A percentile compares a stretch with the other conserved stretches of the same genome.
These are phyloP conservation scores for Archivesica marissinica DNA, from an alignment of 1,140 invertebrate genomes.

Conservation along the genomic window DNA sequence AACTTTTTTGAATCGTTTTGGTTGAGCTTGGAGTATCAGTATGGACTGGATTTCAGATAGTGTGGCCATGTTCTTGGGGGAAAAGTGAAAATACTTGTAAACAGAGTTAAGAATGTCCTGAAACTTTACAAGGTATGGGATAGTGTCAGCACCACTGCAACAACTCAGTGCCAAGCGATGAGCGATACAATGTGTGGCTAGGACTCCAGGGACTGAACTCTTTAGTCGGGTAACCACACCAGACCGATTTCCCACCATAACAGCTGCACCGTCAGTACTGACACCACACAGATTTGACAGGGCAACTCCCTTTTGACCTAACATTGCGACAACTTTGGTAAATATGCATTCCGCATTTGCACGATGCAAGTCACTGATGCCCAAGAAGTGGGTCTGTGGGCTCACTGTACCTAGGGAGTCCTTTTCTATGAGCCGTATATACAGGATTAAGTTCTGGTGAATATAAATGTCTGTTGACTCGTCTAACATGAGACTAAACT, in stretches of 20 bases:
- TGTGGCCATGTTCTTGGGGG: conserved; percentile 59
- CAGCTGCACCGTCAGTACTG: conserved; percentile 63
- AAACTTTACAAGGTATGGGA: conserved; percentile 60
- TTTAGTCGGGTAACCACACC: conserved; percentile 65
- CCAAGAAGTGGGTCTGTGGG: no score
- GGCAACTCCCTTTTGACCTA: conserved; percentile 14
- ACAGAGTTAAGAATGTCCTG: conserved; percentile 62
- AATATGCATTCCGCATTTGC: no score
- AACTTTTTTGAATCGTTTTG: conserved; percentile 56
- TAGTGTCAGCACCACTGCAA: conserved; percentile 51
- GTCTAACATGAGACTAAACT: no score
- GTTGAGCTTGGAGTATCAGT: background rate
- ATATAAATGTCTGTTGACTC: no score
- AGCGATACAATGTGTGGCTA: conserved; percentile 62
- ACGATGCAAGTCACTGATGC: no score
- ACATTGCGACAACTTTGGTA: no score
- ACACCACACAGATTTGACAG: no score
- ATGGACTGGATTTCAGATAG: conserved; percentile 46
- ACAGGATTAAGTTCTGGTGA: no score
- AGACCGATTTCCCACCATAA: conserved; percentile 60
- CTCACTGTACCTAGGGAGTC: no score
- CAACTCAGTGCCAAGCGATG: conserved; percentile 60
- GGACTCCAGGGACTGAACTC: conserved; percentile 41
- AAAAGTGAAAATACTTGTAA: conserved; percentile 62
- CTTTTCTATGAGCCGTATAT: no score